Base-by-base conservation (phyloP, 2,888 invertebrate genomes). In the Drosophila niveifrons region DNA sequence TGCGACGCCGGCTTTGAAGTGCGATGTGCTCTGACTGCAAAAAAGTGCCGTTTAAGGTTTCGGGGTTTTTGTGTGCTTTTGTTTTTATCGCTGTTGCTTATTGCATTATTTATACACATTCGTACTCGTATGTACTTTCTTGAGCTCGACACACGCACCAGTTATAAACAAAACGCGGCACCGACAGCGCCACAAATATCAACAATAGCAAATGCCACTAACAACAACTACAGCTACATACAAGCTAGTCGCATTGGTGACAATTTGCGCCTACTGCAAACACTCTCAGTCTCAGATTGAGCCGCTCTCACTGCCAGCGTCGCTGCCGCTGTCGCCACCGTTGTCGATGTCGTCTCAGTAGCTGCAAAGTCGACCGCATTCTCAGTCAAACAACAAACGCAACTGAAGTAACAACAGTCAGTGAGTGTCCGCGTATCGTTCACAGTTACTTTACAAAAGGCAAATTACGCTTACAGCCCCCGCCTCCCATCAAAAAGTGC, bases 371-470 rank as follows among this genome's bases (percentile, higher is more conserved):
- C 80, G 77, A 58, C 74, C 86, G 75, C 74, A 82, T 83, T 83
- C 83, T 83, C 83, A 83, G 85, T 83, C 85, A 83, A 85, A 82
- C 83, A 82, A 79, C 86, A 84, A 82, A 74, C 85, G 82, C 82
- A 86, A 86, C 66, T 80, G 86, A 84, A 83, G 83, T 85, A 81
- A 83, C 83, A 83, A 81, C 78, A 63, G 39, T 36, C 36, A n/a
- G 11, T n/a, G n/a, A 41, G 57, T 71, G 62, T 77, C 72, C 76
- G 82, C 80, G 76, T 67, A 56, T 61, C 69, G 64, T 66, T 70
- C 34, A 73, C 65, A 55, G 31, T 43, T 69, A 44, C 56, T 43
- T 55, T 50, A 62, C 31, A 51, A 11, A 31, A 23, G 41, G 44
- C 23, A 31, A 59, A 64, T 63, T 55, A 56, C 58, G 31, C 50